phyloP scores from a whole-genome alignment of 2,888 invertebrate species.

The Daptonema setosum region DNA sequence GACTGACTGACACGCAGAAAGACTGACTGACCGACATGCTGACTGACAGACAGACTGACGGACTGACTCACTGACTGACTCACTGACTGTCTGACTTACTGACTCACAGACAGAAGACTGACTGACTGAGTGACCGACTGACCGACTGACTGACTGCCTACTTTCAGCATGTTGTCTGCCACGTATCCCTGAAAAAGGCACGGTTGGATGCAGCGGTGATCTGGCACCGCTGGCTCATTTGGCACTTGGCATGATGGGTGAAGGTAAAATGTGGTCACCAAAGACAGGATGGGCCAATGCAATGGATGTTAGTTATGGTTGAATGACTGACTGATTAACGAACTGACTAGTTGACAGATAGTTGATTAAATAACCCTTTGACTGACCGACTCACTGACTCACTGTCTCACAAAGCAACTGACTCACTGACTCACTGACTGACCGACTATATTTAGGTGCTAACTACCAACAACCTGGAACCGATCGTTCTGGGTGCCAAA shows the following conservation, averaged over 20 bases:
- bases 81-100: not conserved
- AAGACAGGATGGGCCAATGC: slow-evolving; percentile 27
- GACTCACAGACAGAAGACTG: not conserved
- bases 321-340: too few relatives aligned
- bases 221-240: slow-evolving; percentile 44
- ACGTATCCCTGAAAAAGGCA: slow-evolving; percentile 44
- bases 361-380: too few relatives aligned
- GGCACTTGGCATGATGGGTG: slow-evolving; percentile 43
- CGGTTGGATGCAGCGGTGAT: slow-evolving; percentile 47
- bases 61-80: not conserved
- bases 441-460: too few relatives aligned
- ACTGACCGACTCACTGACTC: too few relatives aligned
- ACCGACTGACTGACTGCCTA: not conserved
- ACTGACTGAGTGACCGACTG: too few relatives aligned
- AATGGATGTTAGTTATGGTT: slow-evolving; percentile 10
- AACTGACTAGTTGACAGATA: too few relatives aligned
- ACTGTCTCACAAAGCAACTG: too few relatives aligned
- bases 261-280: slow-evolving; percentile 45
- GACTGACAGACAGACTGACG: too few relatives aligned
- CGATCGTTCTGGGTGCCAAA: slow-evolving; percentile 40
- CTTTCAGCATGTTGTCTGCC: slow-evolving; percentile 40
- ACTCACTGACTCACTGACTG: too few relatives aligned
- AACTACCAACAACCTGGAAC: slow-evolving; percentile 37
- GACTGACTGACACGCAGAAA: too few relatives aligned
- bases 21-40: too few relatives aligned